phyloP scores from a whole-genome alignment of 2,888 invertebrate genomes.

The Trichogramma evanescens region DNA sequence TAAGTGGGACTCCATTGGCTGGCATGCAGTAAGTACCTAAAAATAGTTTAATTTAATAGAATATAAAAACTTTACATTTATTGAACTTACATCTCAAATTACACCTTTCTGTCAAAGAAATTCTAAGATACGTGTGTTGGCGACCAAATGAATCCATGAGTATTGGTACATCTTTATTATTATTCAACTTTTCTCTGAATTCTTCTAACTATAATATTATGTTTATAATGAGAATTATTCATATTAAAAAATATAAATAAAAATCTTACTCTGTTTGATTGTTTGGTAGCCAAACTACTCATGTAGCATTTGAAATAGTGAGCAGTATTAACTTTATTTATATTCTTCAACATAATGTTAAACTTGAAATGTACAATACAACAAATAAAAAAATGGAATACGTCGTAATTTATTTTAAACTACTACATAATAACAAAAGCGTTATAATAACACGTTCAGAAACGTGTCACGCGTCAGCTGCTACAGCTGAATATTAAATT shows the following conservation, averaged over 20 bases:
- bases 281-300: slow-evolving; percentile 1
- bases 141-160: slow-evolving; percentile 80
- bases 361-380: background rate
- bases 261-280: slow-evolving; percentile 9
- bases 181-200: slow-evolving; percentile 30
- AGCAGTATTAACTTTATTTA: background rate
- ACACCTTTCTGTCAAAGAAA: slow-evolving; percentile 93
- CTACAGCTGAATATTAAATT: too few species aligned
- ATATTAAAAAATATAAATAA: background rate
- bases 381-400: background rate
- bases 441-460: too few species aligned
- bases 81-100: slow-evolving; percentile 77
- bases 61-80: background rate
- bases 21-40: slow-evolving; percentile 98
- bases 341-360: slow-evolving; percentile 8
- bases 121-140: slow-evolving; percentile 85
- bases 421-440: background rate
- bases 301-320: slow-evolving; percentile 8
- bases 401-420: background rate
- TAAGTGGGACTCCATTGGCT: slow-evolving; percentile 81
- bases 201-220: slow-evolving; percentile 32
- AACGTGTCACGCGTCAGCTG: too few species aligned
- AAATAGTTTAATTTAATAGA: slow-evolving; percentile 14
- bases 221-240: background rate
- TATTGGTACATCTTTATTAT: slow-evolving; percentile 25